Percentiles rank a stretch among this genome's conserved stretches.
phyloP scores from a whole-genome alignment of 1,140 invertebrate genomes.

The Drosophila virilis region DNA sequence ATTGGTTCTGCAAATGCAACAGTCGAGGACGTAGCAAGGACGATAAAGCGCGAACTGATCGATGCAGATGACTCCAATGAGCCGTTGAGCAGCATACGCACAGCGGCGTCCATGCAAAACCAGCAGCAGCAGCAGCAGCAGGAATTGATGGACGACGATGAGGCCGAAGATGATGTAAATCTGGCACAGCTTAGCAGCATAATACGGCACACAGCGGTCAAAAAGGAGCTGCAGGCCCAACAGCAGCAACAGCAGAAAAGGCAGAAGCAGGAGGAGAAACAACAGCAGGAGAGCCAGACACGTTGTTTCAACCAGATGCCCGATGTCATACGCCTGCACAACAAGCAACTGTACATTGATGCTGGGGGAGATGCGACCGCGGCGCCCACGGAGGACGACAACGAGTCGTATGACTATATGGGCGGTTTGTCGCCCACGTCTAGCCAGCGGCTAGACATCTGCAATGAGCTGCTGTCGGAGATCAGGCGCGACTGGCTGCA shows the following conservation, averaged over 20 bases:
- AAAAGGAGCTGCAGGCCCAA: conserved; percentile 67
- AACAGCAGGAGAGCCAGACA: conserved; percentile 41
- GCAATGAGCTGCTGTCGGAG: conserved; percentile 81
- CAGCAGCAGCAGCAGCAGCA: conserved; percentile 27
- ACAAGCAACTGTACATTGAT: conserved; percentile 60
- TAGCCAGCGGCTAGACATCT: conserved; percentile 80
- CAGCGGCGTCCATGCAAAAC: conserved; percentile 49
- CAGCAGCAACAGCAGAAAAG: conserved; percentile 59
- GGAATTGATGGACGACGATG: conserved; percentile 57
- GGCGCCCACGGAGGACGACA: conserved; percentile 25
- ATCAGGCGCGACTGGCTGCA: conserved; percentile 87
- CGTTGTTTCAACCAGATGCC: conserved; percentile 70
- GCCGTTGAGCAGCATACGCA: conserved; percentile 76
- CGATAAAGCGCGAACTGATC: conserved; percentile 81
- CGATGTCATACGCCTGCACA: conserved; percentile 74
- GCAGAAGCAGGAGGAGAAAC: conserved; percentile 40
- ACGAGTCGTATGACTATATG: conserved; percentile 59
- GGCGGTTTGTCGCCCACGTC: conserved; percentile 77
- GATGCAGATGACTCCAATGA: conserved; percentile 82
- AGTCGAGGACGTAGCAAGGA: conserved; percentile 61
- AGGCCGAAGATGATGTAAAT: conserved; percentile 81
- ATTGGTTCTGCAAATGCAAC: conserved; percentile 13
- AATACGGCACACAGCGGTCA: conserved; percentile 74
- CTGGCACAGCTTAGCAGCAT: conserved; percentile 80
- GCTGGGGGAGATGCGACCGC: conserved; percentile 25